phyloP scores from a whole-genome alignment of 2,888 invertebrate species.

The Arctia plantaginis region DNA sequence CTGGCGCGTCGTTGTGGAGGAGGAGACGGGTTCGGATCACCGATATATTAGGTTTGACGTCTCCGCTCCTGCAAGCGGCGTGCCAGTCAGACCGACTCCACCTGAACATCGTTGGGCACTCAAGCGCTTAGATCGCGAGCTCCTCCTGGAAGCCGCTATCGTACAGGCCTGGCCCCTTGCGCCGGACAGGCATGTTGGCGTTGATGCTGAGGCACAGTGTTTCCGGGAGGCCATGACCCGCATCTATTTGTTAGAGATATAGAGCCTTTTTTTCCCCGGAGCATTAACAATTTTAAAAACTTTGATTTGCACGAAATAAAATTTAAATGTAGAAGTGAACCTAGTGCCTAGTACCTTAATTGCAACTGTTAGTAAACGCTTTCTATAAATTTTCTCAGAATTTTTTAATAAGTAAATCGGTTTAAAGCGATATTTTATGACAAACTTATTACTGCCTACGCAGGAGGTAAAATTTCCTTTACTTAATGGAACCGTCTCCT shows the following conservation, averaged over 20 bases:
- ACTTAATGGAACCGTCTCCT: constrained; percentile 10
- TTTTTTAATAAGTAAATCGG: not conserved
- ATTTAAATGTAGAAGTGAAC: not conserved
- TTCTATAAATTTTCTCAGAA: not conserved
- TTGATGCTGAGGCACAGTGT: too few relatives aligned
- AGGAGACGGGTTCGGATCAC: too few relatives aligned
- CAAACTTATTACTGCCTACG: not conserved
- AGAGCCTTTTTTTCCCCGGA: not conserved
- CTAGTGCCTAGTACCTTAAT: not conserved
- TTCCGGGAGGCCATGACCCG: too few relatives aligned
- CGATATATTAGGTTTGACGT: too few relatives aligned
- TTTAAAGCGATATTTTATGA: not conserved
- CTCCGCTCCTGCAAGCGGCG: too few relatives aligned
- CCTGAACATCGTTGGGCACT: too few relatives aligned
- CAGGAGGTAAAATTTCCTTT: constrained; percentile 8
- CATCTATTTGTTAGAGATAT: not conserved
- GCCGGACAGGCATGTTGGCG: too few relatives aligned
- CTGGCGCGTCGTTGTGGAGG: too few relatives aligned
- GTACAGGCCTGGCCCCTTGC: too few relatives aligned
- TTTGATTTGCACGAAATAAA: not conserved
- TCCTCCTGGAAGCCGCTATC: too few relatives aligned
- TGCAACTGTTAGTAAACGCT: not conserved
- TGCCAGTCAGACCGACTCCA: too few relatives aligned
- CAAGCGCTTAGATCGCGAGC: too few relatives aligned
- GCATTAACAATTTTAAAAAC: not conserved